These are phyloP conservation scores for Sebastes kiyomatsui DNA, from an alignment of 2,797 vertebrate genomes.

Conservation along the genomic window DNA sequence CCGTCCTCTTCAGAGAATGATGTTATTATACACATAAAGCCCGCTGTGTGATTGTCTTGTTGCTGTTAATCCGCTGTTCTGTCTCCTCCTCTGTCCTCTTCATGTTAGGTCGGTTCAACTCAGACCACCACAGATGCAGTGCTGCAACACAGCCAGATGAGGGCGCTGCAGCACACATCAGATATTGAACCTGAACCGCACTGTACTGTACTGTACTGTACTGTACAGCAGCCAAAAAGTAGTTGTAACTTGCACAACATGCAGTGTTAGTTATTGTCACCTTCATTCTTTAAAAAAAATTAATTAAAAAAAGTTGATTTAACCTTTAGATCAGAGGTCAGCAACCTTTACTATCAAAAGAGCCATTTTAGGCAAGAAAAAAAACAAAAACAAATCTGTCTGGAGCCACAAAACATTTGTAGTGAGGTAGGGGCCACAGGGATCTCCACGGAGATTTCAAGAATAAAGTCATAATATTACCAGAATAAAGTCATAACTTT, in stretches of 20 bases:
- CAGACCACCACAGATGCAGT: not conserved
- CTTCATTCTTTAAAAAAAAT: not conserved
- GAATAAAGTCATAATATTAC: too few relatives aligned
- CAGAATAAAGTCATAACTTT: too few relatives aligned
- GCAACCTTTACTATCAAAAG: too few relatives aligned
- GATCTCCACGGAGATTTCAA: too few relatives aligned
- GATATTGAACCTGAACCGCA: not conserved
- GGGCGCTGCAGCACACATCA: constrained; percentile 17
- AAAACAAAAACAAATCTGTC: too few relatives aligned
- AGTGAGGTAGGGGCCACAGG: too few relatives aligned
- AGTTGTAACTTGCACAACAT: not conserved
- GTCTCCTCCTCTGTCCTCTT: constrained; percentile 17
- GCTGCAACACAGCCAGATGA: not conserved
- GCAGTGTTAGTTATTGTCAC: not conserved
- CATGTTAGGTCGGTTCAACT: constrained; percentile 36
- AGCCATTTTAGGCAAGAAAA: too few relatives aligned
- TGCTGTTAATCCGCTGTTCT: constrained; percentile 4
- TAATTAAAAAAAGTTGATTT: too few relatives aligned
- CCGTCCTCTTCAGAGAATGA: not conserved
- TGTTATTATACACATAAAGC: not conserved
- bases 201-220: not conserved
- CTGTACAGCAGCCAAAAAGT: not conserved
- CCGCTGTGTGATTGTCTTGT: not conserved
- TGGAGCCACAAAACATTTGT: too few relatives aligned
- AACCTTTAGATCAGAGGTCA: not conserved